Percentiles rank a stretch among this genome's conserved stretches.
Conservation (phyloP, 2,113 vertebrate species). For the Galbula dea region DNA sequence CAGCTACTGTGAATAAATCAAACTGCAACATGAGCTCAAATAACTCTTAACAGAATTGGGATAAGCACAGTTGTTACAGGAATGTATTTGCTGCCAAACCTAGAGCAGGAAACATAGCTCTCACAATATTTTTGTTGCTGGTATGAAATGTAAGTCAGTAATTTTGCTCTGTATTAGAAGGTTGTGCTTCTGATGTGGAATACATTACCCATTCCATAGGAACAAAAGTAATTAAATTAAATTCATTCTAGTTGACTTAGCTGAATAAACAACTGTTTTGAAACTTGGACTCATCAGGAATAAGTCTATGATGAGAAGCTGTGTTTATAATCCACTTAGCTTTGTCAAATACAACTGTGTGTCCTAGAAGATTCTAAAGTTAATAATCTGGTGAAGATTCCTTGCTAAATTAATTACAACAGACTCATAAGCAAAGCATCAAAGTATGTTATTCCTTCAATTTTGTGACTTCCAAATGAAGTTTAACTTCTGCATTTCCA, state of each 20-base stretch:
- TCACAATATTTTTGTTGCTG: not conserved
- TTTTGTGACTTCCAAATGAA: not conserved
- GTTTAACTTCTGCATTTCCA: not conserved
- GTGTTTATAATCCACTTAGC: constrained; percentile 1
- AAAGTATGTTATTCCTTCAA: not conserved
- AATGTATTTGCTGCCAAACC: not conserved
- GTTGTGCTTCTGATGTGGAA: not conserved
- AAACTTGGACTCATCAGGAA: not conserved
- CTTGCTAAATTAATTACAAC: not conserved
- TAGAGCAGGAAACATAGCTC: not conserved
- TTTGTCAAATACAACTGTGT: not conserved
- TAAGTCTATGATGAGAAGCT: not conserved
- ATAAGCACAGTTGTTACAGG: not conserved
- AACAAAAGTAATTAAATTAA: constrained; percentile 24
- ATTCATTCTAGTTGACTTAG: constrained; percentile 27
- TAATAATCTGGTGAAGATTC: not conserved
- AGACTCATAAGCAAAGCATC: not conserved
- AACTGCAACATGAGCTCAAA: not conserved
- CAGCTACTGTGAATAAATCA: constrained; percentile 26
- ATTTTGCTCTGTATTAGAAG: constrained; percentile 16
- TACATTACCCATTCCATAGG: not conserved
- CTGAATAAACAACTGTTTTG: constrained; percentile 36
- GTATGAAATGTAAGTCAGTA: not conserved
- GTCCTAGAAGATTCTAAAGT: not conserved
- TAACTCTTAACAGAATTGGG: not conserved